phyloP scores from a whole-genome alignment of 1,140 invertebrate genomes.

The Calosoma granatense region DNA sequence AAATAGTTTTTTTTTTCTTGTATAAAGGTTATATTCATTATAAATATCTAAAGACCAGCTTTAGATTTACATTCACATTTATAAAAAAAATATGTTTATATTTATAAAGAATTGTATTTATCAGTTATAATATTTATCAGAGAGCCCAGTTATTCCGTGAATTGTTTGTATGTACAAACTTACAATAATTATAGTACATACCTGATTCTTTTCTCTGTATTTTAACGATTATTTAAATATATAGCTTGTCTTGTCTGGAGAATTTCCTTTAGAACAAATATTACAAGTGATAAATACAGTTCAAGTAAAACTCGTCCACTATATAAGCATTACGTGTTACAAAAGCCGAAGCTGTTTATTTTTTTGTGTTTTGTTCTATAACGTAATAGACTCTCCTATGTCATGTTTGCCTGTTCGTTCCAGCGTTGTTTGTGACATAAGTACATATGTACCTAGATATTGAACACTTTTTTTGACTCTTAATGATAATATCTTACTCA shows the following conservation, averaged over 20 bases:
- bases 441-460: too few relatives aligned
- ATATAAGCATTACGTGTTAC: neutral
- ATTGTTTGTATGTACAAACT: too few relatives aligned
- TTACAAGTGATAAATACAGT: neutral
- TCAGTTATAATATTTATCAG: too few relatives aligned
- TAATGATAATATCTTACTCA: neutral
- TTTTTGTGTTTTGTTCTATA: neutral
- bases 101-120: too few relatives aligned
- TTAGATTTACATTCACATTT: conserved; percentile 5
- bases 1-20: too few relatives aligned
- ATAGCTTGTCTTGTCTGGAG: too few relatives aligned
- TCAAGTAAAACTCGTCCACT: neutral
- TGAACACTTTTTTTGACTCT: neutral
- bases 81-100: neutral
- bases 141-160: too few relatives aligned
- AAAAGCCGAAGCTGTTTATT: conserved; percentile 1
- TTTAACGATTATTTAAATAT: too few relatives aligned
- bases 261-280: too few relatives aligned
- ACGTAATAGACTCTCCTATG: neutral
- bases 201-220: neutral
- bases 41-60: conserved; percentile 3
- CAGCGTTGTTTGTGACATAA: too few relatives aligned
- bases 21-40: neutral
- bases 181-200: too few relatives aligned
- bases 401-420: too few relatives aligned